phyloP scores from a whole-genome alignment of 1,140 invertebrate species.

The Metaphire vulgaris region DNA sequence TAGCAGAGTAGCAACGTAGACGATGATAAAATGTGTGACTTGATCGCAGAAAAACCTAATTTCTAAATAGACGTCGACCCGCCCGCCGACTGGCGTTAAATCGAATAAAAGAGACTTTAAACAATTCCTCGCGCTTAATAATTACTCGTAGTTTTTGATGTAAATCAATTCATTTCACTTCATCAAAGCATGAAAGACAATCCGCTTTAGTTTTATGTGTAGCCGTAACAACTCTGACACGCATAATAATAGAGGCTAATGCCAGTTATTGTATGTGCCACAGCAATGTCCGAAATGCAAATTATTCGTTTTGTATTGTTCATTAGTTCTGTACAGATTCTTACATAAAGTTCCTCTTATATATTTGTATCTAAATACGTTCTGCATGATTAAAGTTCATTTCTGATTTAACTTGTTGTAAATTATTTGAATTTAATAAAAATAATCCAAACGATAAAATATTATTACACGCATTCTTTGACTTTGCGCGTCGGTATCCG shows the following conservation, averaged over 20 bases:
- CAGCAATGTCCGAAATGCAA: neutral
- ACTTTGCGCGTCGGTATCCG: too few species aligned
- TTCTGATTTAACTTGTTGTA: neutral
- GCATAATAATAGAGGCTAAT: neutral
- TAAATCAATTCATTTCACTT: neutral
- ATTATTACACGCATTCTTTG: neutral
- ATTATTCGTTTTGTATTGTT: neutral
- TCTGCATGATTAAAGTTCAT: neutral
- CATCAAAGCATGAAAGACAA: neutral
- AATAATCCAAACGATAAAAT: neutral
- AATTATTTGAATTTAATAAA: neutral
- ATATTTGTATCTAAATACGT: too few species aligned
- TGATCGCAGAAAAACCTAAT: neutral
- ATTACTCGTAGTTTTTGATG: neutral
- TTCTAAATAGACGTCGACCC: neutral
- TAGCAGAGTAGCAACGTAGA: neutral
- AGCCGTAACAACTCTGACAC: neutral
- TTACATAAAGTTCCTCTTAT: neutral
- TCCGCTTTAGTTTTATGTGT: neutral
- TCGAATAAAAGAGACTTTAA: neutral
- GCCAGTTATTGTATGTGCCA: neutral
- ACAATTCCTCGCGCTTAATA: neutral
- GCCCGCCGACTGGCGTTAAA: neutral
- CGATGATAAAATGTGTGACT: too few species aligned
- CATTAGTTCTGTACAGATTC: neutral